These are phyloP conservation scores for Lithophane semibrunnea DNA, from an alignment of 2,888 invertebrate genomes.

Conservation along the genomic window DNA sequence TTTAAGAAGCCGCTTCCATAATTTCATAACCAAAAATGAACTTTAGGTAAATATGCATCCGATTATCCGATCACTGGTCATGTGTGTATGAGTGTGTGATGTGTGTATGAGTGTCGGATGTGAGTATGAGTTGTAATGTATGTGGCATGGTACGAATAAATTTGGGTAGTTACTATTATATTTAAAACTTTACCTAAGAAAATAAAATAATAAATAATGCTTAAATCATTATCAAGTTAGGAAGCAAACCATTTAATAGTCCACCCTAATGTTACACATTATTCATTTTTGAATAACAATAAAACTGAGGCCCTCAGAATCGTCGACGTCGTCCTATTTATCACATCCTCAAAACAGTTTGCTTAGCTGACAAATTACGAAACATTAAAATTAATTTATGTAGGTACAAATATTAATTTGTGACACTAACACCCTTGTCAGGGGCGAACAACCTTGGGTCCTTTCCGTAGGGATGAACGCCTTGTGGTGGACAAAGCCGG, in stretches of 20 bases:
- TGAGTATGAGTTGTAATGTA: not conserved
- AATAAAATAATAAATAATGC: not conserved
- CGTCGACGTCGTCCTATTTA: constrained; percentile 20
- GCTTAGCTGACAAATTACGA: constrained; percentile 61
- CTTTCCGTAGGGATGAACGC: constrained; percentile 73
- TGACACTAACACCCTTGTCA: constrained; percentile 78
- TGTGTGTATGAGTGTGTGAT: no score
- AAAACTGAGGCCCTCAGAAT: constrained; percentile 19
- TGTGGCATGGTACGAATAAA: not conserved
- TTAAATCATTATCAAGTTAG: not conserved
- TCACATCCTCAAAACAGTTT: constrained; percentile 43
- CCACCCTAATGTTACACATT: not conserved
- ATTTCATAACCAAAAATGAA: no score
- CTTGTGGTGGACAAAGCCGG: constrained; percentile 80
- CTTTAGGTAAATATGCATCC: no score
- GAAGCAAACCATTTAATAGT: not conserved
- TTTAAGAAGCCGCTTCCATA: no score
- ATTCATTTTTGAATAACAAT: constrained; percentile 31
- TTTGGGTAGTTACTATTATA: not conserved
- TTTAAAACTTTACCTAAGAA: not conserved
- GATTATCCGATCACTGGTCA: no score
- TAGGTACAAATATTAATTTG: constrained; percentile 76
- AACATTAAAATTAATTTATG: constrained; percentile 73
- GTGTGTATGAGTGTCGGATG: no score
- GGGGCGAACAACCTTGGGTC: constrained; percentile 69